Evolutionary conservation across 1,140 invertebrate genomes (phyloP).

Genomic region (Habropoda laboriosa): DNA sequence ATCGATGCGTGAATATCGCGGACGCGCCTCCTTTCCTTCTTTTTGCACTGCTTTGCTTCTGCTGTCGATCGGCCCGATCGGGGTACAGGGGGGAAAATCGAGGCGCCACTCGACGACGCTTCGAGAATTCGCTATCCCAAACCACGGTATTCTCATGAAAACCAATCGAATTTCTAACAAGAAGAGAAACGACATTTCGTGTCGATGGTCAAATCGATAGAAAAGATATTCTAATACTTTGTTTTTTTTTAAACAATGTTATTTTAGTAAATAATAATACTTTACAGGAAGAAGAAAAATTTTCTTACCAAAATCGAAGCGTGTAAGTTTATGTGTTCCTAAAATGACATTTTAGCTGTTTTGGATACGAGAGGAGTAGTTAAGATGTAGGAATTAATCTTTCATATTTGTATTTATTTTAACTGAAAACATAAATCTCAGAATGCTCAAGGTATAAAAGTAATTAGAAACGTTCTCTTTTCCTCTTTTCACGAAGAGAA

Average conservation of each 20-base stretch:
- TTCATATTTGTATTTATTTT: no score
- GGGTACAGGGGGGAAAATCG: conserved; percentile 20
- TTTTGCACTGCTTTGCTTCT: conserved; percentile 26
- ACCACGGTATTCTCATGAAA: conserved; percentile 22
- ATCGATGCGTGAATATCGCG: conserved; percentile 66
- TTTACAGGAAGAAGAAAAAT: neutral
- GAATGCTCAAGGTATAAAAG: neutral
- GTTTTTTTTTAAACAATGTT: neutral
- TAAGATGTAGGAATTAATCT: no score
- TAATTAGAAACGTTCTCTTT: no score
- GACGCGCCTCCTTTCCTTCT: conserved; percentile 51
- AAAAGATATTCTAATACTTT: neutral
- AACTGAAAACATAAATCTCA: neutral
- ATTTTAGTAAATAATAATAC: neutral
- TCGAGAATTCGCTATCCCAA: neutral
- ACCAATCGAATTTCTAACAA: neutral
- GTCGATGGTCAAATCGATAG: neutral
- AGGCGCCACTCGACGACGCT: conserved; percentile 13
- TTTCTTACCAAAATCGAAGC: neutral
- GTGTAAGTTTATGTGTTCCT: no score
- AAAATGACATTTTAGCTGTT: no score
- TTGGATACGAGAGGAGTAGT: no score
- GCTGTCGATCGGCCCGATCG: conserved; percentile 10
- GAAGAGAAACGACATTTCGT: neutral
- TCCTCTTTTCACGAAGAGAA: conserved; percentile 59